phyloP scores from a whole-genome alignment of 2,888 invertebrate genomes.

The Orthosia incerta region DNA sequence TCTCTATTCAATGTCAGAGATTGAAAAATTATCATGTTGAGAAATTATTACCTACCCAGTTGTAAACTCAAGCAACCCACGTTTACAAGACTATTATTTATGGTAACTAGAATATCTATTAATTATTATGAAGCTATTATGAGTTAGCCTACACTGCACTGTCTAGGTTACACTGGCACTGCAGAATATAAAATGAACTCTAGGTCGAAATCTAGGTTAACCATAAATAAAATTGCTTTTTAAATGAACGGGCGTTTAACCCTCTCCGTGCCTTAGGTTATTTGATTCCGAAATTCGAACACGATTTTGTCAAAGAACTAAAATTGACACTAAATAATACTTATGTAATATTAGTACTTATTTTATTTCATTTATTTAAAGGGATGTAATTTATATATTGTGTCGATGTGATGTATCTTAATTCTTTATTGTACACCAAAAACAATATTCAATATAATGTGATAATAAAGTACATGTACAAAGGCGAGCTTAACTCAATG shows the following conservation, averaged over 20 bases:
- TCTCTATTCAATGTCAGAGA: background rate
- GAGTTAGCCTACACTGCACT: background rate
- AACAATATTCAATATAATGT: no score
- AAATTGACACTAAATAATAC: background rate
- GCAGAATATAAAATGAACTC: conserved; percentile 23
- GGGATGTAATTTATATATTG: no score
- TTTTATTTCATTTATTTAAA: background rate
- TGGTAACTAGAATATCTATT: conserved; percentile 17
- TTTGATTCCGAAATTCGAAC: background rate
- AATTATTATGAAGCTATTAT: conserved; percentile 14
- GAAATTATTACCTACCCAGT: background rate
- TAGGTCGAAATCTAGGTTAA: conserved; percentile 18
- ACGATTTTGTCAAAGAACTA: background rate
- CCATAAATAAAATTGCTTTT: background rate
- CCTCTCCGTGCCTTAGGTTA: background rate
- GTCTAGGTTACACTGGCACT: background rate
- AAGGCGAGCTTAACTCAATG: no score
- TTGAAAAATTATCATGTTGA: background rate
- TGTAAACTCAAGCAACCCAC: background rate
- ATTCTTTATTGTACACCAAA: no score
- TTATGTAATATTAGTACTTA: no score
- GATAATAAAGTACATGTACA: no score
- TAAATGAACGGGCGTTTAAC: background rate
- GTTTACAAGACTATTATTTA: background rate
- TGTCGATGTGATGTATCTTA: no score